Evolutionary conservation across 2,113 vertebrate species (phyloP).

Genomic region (Toxotes chatareus): DNA sequence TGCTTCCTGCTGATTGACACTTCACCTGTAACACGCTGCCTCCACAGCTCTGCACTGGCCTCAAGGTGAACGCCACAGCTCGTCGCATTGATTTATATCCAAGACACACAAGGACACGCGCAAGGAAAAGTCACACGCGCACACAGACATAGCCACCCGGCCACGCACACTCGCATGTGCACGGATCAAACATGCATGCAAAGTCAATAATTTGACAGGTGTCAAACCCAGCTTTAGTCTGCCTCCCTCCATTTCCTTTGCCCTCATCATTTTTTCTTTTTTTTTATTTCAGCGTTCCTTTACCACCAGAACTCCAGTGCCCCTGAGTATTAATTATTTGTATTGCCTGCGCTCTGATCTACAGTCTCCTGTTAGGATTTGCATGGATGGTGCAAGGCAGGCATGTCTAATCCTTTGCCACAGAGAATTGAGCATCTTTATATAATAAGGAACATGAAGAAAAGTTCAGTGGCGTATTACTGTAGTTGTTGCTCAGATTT

Average conservation of each 20-base stretch:
- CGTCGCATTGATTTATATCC: conserved; percentile 39
- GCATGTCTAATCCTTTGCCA: conserved; percentile 69
- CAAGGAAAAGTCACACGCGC: neutral
- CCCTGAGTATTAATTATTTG: conserved; percentile 82
- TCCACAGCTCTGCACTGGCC: neutral
- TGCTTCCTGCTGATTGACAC: conserved; percentile 49
- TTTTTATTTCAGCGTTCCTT: conserved; percentile 43
- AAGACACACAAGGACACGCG: neutral
- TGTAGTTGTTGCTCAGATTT: conserved; percentile 30
- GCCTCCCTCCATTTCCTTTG: neutral
- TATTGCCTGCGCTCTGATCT: conserved; percentile 71
- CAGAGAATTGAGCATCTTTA: conserved; percentile 60
- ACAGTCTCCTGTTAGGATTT: conserved; percentile 67
- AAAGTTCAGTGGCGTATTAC: neutral
- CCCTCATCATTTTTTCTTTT: conserved; percentile 19
- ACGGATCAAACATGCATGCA: conserved; percentile 19
- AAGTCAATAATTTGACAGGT: conserved; percentile 57
- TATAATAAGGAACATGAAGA: conserved; percentile 39
- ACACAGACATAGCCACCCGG: neutral
- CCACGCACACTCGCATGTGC: neutral
- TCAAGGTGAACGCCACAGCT: conserved; percentile 53
- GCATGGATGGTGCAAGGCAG: conserved; percentile 69
- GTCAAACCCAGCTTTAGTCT: conserved; percentile 40
- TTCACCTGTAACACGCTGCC: conserved; percentile 44
- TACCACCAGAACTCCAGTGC: conserved; percentile 51